Evolutionary conservation across 2,888 invertebrate genomes (phyloP), one percentile per base, ranked within the genome.

Genomic region (Cecidostiba fungosa): DNA sequence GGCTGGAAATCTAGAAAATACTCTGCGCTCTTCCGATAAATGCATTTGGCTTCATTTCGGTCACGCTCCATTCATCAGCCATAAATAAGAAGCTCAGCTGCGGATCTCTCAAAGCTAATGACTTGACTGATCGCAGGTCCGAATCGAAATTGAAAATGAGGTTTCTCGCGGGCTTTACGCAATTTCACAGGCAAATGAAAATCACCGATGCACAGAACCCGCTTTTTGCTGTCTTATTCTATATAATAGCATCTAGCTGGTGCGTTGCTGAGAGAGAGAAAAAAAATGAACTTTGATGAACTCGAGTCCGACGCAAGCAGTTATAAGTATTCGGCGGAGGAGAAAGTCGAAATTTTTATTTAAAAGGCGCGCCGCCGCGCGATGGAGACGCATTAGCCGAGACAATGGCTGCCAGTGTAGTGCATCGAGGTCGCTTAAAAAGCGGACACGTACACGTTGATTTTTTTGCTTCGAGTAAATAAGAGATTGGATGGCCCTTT

Each of bases 121-220:
- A 66, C 66, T 3, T 14, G 10, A 10, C 66, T 12, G 26, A 59
- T n/a, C 66, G 66, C 66, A 14, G 47, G 12, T 47, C 26, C 66
- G 29, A 66, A 66, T 66, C 43, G 47, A 47, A 73, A 73, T 72
- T 39, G 72, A 72, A 72, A 72, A 72, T 32, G 66, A 72, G 32
- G 47, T 26, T n/a, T 47, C 19, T 73, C 43, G 47, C 39, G n/a
- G 10, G 73, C 73, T 29, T 12, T 39, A 62, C 29, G 59, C 29
- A 77, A 77, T 62, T 77, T 77, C 62, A 76, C 50, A 54, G 74
- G 74, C n/a, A 76, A 76, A 76, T 50, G 74, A 76, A 50, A 76
- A 76, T 50, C 74, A 29, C 6, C 74, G 50, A 76, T 76, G 50
- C 74, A 54, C 14, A 26, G 26, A 10, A 32, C 6, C n/a, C n/a